phyloP scores from a whole-genome alignment of 2,113 vertebrate species.

The Petaurus breviceps region DNA sequence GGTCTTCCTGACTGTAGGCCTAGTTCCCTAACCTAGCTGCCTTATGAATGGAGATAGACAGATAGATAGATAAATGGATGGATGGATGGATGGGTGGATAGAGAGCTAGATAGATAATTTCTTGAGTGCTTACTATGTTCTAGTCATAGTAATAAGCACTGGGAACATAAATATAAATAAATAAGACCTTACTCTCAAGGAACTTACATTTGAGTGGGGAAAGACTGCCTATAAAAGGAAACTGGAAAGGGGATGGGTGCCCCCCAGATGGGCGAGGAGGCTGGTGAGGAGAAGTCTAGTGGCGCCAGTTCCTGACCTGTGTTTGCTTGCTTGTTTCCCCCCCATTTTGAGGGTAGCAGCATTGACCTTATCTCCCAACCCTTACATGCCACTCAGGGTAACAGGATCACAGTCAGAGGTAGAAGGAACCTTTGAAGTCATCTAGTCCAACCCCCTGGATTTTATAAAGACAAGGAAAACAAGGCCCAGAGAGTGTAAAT shows the following conservation, averaged over 20 bases:
- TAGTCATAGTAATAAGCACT: not conserved
- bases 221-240: not conserved
- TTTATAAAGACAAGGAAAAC: not conserved
- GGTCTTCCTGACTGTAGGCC: not conserved
- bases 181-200: not conserved
- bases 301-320: not conserved
- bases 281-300: not conserved
- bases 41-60: not conserved
- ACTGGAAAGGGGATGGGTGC: not conserved
- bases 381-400: not conserved
- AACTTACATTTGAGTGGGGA: not conserved
- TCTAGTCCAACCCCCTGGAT: not conserved
- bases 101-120: too few species aligned
- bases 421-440: not conserved
- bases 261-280: not conserved
- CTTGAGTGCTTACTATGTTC: not conserved
- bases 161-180: not conserved
- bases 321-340: too few species aligned
- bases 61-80: too few species aligned
- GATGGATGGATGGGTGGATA: too few species aligned
- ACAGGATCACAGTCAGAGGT: not conserved
- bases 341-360: not conserved
- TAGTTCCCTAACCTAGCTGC: not conserved
- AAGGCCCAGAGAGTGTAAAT: not conserved
- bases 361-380: not conserved